Conservation (phyloP, 2,888 invertebrate species). For the Drosophila aldrichi region DNA sequence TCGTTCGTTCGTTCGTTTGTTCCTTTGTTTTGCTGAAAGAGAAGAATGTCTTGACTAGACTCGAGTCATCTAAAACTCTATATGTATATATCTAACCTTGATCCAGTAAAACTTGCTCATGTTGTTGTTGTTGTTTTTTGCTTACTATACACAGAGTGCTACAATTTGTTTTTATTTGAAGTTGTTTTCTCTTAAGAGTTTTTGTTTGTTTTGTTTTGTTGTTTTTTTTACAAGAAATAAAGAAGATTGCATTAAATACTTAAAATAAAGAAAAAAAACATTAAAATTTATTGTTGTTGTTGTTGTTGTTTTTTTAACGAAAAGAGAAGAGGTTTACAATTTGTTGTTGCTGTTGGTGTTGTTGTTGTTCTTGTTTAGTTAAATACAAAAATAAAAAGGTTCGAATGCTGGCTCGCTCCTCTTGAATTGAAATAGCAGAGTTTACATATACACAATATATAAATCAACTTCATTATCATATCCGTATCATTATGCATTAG, state of each 20-base stretch:
- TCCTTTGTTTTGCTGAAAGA: slow-evolving; percentile 14
- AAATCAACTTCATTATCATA: slow-evolving; percentile 80
- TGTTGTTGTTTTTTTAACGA: slow-evolving; percentile 21
- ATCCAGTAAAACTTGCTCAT: slow-evolving; percentile 11
- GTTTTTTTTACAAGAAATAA: slow-evolving; percentile 52
- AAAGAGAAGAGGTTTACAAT: slow-evolving; percentile 44
- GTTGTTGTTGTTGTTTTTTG: slow-evolving; percentile 37
- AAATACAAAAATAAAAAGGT: slow-evolving; percentile 58
- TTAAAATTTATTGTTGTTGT: slow-evolving; percentile 38
- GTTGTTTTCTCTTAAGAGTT: slow-evolving; percentile 29
- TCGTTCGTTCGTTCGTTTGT: slow-evolving; percentile 29
- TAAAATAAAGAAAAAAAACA: slow-evolving; percentile 42
- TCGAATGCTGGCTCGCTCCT: slow-evolving; percentile 50
- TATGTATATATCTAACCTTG: slow-evolving; percentile 1
- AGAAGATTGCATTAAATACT: slow-evolving; percentile 57
- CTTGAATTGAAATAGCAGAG: slow-evolving; percentile 50
- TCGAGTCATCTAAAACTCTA: background rate
- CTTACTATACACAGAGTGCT: slow-evolving; percentile 76
- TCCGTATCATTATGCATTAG: slow-evolving; percentile 75
- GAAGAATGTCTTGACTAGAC: slow-evolving; percentile 14
- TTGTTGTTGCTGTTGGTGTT: slow-evolving; percentile 18
- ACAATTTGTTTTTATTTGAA: slow-evolving; percentile 66
- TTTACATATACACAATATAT: slow-evolving; percentile 69
- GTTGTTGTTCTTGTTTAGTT: slow-evolving; percentile 18
- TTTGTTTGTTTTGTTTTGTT: slow-evolving; percentile 14